Conservation (phyloP, 2,888 invertebrate species). For the Hypena proboscidalis region DNA sequence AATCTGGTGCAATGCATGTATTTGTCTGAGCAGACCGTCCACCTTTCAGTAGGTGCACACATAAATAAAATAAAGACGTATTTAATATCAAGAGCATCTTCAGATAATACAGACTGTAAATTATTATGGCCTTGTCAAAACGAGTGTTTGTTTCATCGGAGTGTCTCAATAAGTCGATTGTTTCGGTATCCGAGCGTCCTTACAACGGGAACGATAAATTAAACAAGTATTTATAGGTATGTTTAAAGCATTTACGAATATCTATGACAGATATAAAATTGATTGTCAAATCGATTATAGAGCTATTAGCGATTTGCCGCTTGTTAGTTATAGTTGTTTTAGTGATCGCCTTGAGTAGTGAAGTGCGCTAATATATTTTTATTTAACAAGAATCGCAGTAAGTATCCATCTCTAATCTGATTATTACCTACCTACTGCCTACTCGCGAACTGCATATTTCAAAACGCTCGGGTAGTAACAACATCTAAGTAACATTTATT, state of each 20-base stretch:
- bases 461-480: too few relatives aligned
- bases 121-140: conserved; percentile 21
- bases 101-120: conserved; percentile 9
- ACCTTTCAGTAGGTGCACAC: conserved; percentile 13
- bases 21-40: conserved; percentile 12
- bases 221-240: too few relatives aligned
- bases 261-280: conserved; percentile 20
- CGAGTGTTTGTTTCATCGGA: conserved; percentile 19
- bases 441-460: too few relatives aligned
- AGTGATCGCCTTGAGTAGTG: not conserved
- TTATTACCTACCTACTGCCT: too few relatives aligned
- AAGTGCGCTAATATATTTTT: too few relatives aligned
- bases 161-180: conserved; percentile 27
- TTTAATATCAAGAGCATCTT: conserved; percentile 15
- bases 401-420: too few relatives aligned
- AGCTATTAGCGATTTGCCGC: conserved; percentile 15
- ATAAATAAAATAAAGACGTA: too few relatives aligned
- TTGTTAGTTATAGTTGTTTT: conserved; percentile 20
- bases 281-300: conserved; percentile 6
- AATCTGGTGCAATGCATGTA: conserved; percentile 11
- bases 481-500: too few relatives aligned
- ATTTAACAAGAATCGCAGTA: not conserved
- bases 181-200: conserved; percentile 15
- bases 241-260: conserved; percentile 5
- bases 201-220: conserved; percentile 16